Evolutionary conservation across 1,140 invertebrate species (phyloP), one percentile per base, ranked within the genome.

Genomic region (Trichogramma pretiosum): DNA sequence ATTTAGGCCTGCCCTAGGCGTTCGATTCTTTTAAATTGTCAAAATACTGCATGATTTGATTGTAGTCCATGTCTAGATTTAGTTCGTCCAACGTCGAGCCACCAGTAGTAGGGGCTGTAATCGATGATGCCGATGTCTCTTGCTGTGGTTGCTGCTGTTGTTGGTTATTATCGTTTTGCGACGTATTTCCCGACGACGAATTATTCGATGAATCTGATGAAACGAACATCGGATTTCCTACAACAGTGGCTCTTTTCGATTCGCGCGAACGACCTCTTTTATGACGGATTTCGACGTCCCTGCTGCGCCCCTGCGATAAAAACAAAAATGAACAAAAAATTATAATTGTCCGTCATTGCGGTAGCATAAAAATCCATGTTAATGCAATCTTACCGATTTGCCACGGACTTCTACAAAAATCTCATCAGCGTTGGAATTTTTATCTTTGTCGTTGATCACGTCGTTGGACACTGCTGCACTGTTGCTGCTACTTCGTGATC

Each of bases 11-110:
- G 18, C 50, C 61, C 68, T 69, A 72, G 68, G 70, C 70, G 53
- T 72, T 72, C 49, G 70, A 72, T 53, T 72, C 93, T 78, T 96
- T 96, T 59, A 97, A 76, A 77, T 93, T 95, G 71, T 94, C 89
- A 77, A 97, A 95, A 73, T 96, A 94, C 61, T 93, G 86, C 87
- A 94, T 91, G 63, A 97, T 88, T 76, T 95, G 88, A 63, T 95
- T 89, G 70, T 96, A 95, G 66, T 95, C 89, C 88, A 96, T 91
- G 57, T 89, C 89, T 49, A 87, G 75, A 57, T 84, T 81, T 13
- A 90, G 74, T 67, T 87, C 85, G 67, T 88, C 86, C 46, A 89
- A n/a, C n/a, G n/a, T n/a, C n/a, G n/a, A n/a, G n/a, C n/a, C n/a
- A n/a, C n/a, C n/a, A n/a, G n/a, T n/a, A n/a, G n/a, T n/a, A n/a